phyloP scores from a whole-genome alignment of 2,888 invertebrate genomes.

The Notodonta ziczac region DNA sequence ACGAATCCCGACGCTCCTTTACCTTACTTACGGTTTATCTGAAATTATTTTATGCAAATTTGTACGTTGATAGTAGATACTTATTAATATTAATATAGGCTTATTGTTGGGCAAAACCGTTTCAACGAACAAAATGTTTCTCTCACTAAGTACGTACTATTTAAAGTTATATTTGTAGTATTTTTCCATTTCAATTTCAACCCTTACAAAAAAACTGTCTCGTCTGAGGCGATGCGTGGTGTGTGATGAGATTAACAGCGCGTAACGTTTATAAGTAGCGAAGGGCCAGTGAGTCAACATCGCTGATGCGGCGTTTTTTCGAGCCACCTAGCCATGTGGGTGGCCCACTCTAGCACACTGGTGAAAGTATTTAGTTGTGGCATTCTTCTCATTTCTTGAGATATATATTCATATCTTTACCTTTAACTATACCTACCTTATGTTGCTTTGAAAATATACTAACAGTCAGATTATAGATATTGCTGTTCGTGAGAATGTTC shows the following conservation, averaged over 20 bases:
- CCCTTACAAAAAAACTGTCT: slow-evolving; percentile 7
- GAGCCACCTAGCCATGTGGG: slow-evolving; percentile 60
- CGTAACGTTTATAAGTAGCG: slow-evolving; percentile 70
- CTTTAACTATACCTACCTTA: too few species aligned
- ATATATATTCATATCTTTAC: background rate
- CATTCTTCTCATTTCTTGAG: background rate
- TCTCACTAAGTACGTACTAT: too few species aligned
- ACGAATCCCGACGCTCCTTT: too few species aligned
- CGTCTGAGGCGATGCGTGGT: slow-evolving; percentile 25
- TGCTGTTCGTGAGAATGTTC: too few species aligned
- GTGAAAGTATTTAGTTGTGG: background rate
- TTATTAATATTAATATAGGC: too few species aligned
- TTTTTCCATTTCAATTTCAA: background rate
- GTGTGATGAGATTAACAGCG: slow-evolving; percentile 62
- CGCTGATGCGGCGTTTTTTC: slow-evolving; percentile 68
- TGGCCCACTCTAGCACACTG: slow-evolving; percentile 51
- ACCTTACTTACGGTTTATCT: too few species aligned
- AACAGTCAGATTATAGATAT: too few species aligned
- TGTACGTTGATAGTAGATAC: too few species aligned
- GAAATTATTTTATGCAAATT: too few species aligned
- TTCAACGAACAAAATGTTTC: background rate
- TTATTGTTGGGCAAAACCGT: too few species aligned
- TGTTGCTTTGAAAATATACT: too few species aligned
- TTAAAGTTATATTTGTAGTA: background rate
- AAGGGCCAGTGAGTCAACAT: slow-evolving; percentile 65